Base-by-base conservation (phyloP, 2,113 vertebrate species). In the Aix galericulata region DNA sequence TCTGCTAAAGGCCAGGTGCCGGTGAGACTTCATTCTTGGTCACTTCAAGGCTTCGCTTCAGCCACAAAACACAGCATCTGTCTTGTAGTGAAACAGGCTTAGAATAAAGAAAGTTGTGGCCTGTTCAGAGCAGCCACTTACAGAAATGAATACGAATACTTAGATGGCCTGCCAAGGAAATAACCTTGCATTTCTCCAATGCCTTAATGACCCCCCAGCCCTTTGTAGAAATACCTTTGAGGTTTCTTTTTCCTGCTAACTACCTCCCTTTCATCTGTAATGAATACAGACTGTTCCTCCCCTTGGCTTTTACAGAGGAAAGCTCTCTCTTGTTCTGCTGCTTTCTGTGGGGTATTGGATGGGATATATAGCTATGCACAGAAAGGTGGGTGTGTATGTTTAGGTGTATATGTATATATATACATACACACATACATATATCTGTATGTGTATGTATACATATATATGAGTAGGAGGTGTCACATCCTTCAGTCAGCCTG, bases 251-350 rank as follows among this genome's bases (percentile, higher is more conserved):
- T 90, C 75, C 69, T 90, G 27, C 68, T 89, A 69, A 36, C 73
- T 79, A 23, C 63, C 68, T 90, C 94, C 56, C 68, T 93, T 95
- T 95, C 58, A 86, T 95, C 85, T 53, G 78, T 93, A 92, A 93
- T 90, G 76, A 44, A 75, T 92, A 91, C 76, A 86, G 74, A 84
- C 77, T 87, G 74, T 62, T 93, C 8, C 9, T 48, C 56, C 38
- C 21, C 53, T 91, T 78, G 48, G 69, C 64, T 94, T 82, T 89
- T 79, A 48, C 22, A 79, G 64, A 72, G 38, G 21, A 90, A 93
- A 90, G 29, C 42, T 46, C 34, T 27, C 13, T 93, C 63, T 69
- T 42, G 8, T 20, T 56, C 68, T 27, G 15, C 38, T 60, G 78
- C 52, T 56, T 73, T 58, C 34, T 71, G 53, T 31, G 21, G 25